Conservation (phyloP, 1,140 invertebrate genomes). For the Scylla paramamosain region DNA sequence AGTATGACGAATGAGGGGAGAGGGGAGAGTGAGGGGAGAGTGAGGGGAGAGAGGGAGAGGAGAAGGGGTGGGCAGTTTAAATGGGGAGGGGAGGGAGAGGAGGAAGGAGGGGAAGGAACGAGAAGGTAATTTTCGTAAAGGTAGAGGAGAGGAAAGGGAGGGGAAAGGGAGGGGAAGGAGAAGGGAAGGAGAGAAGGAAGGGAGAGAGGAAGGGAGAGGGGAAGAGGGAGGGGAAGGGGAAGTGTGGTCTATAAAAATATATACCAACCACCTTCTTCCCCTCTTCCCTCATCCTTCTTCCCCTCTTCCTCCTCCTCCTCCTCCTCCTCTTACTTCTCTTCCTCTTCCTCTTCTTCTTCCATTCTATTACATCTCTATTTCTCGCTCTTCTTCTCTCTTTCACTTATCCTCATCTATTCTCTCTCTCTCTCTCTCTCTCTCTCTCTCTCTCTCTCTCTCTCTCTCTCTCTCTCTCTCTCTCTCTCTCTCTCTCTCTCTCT, state of each 20-base stretch:
- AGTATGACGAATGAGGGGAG: not conserved
- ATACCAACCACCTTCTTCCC: not conserved
- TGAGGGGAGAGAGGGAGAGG: not conserved
- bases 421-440: not conserved
- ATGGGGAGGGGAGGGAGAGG: constrained; percentile 1
- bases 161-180: not conserved
- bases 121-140: not conserved
- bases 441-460: not conserved
- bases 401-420: not conserved
- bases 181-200: not conserved
- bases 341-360: not conserved
- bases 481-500: no score
- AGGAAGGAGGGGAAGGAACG: no score
- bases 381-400: not conserved
- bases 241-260: not conserved
- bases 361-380: not conserved
- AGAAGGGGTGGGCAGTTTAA: not conserved
- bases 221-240: not conserved
- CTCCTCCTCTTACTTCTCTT: no score
- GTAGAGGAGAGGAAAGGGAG: not conserved
- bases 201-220: not conserved
- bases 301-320: not conserved
- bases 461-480: no score
- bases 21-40: not conserved
- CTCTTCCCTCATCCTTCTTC: not conserved